Evolutionary conservation across 2,113 vertebrate genomes (phyloP).

Genomic region (Lasiurus cinereus): DNA sequence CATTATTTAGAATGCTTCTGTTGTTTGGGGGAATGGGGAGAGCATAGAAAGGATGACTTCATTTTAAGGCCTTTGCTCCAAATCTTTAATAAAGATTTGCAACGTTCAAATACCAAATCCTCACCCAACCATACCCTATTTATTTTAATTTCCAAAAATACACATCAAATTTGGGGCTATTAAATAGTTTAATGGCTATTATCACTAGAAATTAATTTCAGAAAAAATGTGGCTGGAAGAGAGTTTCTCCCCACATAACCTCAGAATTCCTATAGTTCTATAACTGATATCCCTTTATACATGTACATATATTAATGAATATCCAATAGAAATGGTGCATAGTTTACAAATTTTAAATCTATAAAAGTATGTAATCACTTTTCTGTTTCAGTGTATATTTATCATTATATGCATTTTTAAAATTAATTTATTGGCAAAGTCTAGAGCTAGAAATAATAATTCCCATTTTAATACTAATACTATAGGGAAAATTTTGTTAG

Average conservation of each 20-base stretch:
- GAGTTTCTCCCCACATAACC: background rate
- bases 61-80: background rate
- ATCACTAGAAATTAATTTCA: constrained; percentile 12
- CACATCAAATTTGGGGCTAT: background rate
- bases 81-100: background rate
- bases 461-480: background rate
- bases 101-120: background rate
- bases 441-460: background rate
- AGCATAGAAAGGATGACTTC: background rate
- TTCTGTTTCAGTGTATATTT: background rate
- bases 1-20: background rate
- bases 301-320: background rate
- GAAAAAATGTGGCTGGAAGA: background rate
- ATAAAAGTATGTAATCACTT: background rate
- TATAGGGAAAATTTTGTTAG: background rate
- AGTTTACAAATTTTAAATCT: background rate
- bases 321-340: background rate
- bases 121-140: background rate
- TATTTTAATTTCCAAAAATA: background rate
- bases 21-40: background rate
- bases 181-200: background rate
- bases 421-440: background rate
- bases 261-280: background rate
- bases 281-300: background rate
- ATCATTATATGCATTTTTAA: background rate